Base-by-base conservation (phyloP, 2,797 vertebrate genomes). In the Mico argentatus region DNA sequence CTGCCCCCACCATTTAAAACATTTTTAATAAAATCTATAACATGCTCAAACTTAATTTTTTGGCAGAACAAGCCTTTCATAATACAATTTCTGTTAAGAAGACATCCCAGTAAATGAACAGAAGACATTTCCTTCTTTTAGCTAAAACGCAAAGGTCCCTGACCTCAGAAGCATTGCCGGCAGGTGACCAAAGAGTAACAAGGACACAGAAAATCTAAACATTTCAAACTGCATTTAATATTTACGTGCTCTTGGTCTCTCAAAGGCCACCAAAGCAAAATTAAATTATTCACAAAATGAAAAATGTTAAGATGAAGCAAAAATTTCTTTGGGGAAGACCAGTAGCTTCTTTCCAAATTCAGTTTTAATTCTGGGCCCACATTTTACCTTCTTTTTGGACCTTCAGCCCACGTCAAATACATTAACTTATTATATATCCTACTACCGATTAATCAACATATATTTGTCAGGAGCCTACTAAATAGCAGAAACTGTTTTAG, bases 351-450 rank as follows among this genome's bases (percentile, higher is more conserved):
- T 96, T 92, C 24, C 48, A 94, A 96, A 91, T 27, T 88, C 11
- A 81, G 4, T 30, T 87, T 97, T 79, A 95, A 57, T n/a, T 57
- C 13, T 82, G 67, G 26, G 30, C 10, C 39, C 15, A 89, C 11
- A 76, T n/a, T 88, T 94, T n/a, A 70, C 7, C 57, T 81, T 48
- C 36, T 59, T 64, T 91, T 81, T 75, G 41, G 26, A 64, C 15
- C 86, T 72, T 82, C 30, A 89, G 85, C 26, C 24, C 55, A 82
- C 64, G 52, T 88, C 82, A 92, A 97, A 91, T 26, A 92, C 82
- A 61, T 83, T 55, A 80, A 90, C 5, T 91, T 83, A 61, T 24
- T 72, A 52, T 46, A 80, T 15, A 79, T 6, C 22, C 39, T 26
- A 59, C 33, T 87, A 4, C 17, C 46, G 80, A 64, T 24, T 67